Base-by-base conservation (phyloP, 2,113 vertebrate genomes). In the Gnathochromis pfefferi region DNA sequence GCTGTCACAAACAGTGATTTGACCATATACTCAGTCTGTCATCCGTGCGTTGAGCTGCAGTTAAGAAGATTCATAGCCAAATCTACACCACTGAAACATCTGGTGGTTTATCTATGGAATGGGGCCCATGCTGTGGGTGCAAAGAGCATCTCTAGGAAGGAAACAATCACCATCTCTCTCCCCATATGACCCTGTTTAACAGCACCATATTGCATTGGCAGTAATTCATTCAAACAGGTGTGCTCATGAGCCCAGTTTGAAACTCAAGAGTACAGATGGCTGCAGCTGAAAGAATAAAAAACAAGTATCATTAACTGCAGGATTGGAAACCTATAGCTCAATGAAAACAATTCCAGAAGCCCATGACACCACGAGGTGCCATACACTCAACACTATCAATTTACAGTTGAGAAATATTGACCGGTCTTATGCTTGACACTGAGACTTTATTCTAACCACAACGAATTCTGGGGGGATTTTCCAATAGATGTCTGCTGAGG, bases 81-180 rank as follows among this genome's bases (percentile, higher is more conserved):
- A 91, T 91, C 82, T 84, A 31, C 35, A 16, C 78, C 31, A 9
- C 68, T 35, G 88, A 75, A 94, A 93, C 88, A 94, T 89, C 88
- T 89, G 88, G 75, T 14, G 78, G 84, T 94, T 91, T 92, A 88
- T 90, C 88, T 89, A 31, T 31, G 54, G 80, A 82, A 68, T 80
- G 84, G 65, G 83, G 40, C 75, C 57, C 94, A 85, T 85, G 91
- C 91, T 94, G 91, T 19, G 89, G 33, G 60, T 55, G 53, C 5
- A 7, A 58, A 82, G 87, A 89, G 84, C 82, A 73, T 92, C 73
- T 88, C 85, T 17, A 19, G 60, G 84, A 93, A 91, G 83, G 81
- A 92, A 94, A 89, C 92, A 90, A 94, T 95, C 93, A 93, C 80
- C 89, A 93, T 94, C 89, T 73, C 57, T 87, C 86, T 87, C 82